phyloP scores from a whole-genome alignment of 2,888 invertebrate genomes.

The Nudaria mundana region DNA sequence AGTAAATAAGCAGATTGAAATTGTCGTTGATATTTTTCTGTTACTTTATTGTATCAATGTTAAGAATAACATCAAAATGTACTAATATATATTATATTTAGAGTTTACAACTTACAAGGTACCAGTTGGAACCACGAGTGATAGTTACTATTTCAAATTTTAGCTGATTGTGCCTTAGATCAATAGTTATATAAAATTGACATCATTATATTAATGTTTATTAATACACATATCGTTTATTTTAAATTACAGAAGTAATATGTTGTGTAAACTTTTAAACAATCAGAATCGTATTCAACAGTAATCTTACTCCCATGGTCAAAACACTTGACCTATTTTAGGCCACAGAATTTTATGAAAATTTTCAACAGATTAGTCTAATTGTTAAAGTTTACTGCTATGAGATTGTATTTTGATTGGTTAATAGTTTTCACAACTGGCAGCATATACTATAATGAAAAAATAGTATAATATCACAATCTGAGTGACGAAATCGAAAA shows the following conservation, averaged over 20 bases:
- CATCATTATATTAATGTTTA: slow-evolving; percentile 22
- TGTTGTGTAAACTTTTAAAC: too few relatives aligned
- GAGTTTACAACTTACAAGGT: slow-evolving; percentile 58
- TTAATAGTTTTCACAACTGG: too few relatives aligned
- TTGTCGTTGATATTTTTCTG: slow-evolving; percentile 75
- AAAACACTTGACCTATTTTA: too few relatives aligned
- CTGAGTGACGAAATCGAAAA: slow-evolving; percentile 32
- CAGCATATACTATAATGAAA: too few relatives aligned
- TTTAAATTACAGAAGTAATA: too few relatives aligned
- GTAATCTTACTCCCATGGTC: too few relatives aligned
- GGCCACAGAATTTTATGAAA: too few relatives aligned
- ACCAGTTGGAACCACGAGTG: slow-evolving; percentile 62
- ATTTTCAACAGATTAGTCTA: too few relatives aligned
- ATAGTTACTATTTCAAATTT: slow-evolving; percentile 66
- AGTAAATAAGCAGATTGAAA: slow-evolving; percentile 55
- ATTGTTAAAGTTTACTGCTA: too few relatives aligned
- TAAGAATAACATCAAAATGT: slow-evolving; percentile 48
- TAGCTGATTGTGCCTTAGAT: slow-evolving; percentile 79
- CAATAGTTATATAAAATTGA: slow-evolving; percentile 49
- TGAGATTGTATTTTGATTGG: too few relatives aligned
- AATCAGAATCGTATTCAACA: too few relatives aligned
- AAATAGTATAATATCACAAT: slow-evolving; percentile 37
- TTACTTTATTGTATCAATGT: slow-evolving; percentile 68
- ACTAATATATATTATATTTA: slow-evolving; percentile 63
- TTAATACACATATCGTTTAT: too few relatives aligned